Evolutionary conservation across 1,140 invertebrate species (phyloP), one percentile per base, ranked within the genome.

Genomic region (Tetramorium simillimum): DNA sequence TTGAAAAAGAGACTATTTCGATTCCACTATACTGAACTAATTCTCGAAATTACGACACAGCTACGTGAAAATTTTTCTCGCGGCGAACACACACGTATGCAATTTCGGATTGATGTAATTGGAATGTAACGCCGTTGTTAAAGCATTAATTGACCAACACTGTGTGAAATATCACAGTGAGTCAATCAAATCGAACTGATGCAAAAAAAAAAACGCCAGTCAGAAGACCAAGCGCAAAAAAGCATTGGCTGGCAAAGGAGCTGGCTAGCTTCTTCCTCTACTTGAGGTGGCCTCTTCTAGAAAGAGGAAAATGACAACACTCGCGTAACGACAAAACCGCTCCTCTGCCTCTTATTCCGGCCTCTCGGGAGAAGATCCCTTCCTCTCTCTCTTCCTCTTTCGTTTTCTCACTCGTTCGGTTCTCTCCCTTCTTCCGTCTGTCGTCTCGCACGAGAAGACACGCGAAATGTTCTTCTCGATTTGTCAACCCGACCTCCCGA

Each of bases 41-140:
- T 82, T 58, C 43, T 37, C 33, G n/a, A 81, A 69, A 49, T 69
- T 80, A 46, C 14, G 21, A 69, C 40, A 24, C 51, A 7, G 18
- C 18, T 51, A 60, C 37, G 40, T 2, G 51, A 28, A 58, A 46
- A 40, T 24, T 49, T 18, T 12, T 82, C 37, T 56, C 53, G 69
- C 18, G 12, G 3, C 78, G 18, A 33, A 43, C 24, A 21, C 18
- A 46, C 78, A 24, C 67, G 63, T 72, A 90, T 89, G 76, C 76
- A 90, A 90, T 90, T 88, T 80, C 81, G 75, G 81, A 51, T 63
- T 63, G 81, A 91, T 92, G 92, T 94, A 94, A 95, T 94, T 95
- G 94, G 94, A 94, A 95, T 92, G 92, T 95, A 94, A 95, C 92
- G 90, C 90, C 92, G 94, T 94, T 95, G 94, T 95, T 94, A 92